Conservation (phyloP, 2,113 vertebrate genomes). For the Hirundichthys speculiger region DNA sequence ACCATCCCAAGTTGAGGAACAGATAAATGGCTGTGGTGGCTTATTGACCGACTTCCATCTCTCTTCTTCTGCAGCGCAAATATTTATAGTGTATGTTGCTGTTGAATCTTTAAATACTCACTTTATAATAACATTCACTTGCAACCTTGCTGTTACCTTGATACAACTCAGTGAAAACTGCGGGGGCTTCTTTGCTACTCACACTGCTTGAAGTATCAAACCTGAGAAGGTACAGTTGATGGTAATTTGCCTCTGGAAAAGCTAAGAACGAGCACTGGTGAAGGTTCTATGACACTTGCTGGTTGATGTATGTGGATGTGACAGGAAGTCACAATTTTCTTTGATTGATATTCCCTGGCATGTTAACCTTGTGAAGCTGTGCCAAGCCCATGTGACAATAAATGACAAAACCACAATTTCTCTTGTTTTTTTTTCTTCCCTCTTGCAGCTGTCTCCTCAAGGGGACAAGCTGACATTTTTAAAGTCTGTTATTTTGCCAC, state of each 20-base stretch:
- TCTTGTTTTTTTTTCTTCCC: slow-evolving; percentile 3
- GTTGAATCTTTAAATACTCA: slow-evolving; percentile 60
- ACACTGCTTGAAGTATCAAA: slow-evolving; percentile 46
- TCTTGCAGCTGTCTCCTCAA: slow-evolving; percentile 54
- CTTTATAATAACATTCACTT: slow-evolving; percentile 55
- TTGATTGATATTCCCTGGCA: slow-evolving; percentile 72
- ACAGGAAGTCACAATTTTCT: slow-evolving; percentile 57
- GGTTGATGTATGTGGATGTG: slow-evolving; percentile 62
- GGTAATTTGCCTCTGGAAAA: slow-evolving; percentile 50
- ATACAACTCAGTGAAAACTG: slow-evolving; percentile 43
- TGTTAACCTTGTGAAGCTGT: slow-evolving; percentile 67
- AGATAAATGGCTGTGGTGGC: slow-evolving; percentile 33
- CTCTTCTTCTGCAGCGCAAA: slow-evolving; percentile 21
- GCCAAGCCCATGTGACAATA: slow-evolving; percentile 61
- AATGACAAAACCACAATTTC: slow-evolving; percentile 62
- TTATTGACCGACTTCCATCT: slow-evolving; percentile 53
- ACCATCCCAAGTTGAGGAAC: slow-evolving; percentile 30
- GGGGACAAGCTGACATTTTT: slow-evolving; percentile 70
- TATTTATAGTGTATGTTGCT: slow-evolving; percentile 52
- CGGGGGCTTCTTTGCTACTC: slow-evolving; percentile 41
- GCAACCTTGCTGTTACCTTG: slow-evolving; percentile 49
- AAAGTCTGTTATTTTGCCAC: slow-evolving; percentile 71
- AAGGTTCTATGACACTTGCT: slow-evolving; percentile 33
- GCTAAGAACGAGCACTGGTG: slow-evolving; percentile 25
- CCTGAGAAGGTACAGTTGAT: slow-evolving; percentile 37